Evolutionary conservation across 2,797 vertebrate species (phyloP), one percentile per base, ranked within the genome.

Genomic region (Neosilurus hyrtlii): DNA sequence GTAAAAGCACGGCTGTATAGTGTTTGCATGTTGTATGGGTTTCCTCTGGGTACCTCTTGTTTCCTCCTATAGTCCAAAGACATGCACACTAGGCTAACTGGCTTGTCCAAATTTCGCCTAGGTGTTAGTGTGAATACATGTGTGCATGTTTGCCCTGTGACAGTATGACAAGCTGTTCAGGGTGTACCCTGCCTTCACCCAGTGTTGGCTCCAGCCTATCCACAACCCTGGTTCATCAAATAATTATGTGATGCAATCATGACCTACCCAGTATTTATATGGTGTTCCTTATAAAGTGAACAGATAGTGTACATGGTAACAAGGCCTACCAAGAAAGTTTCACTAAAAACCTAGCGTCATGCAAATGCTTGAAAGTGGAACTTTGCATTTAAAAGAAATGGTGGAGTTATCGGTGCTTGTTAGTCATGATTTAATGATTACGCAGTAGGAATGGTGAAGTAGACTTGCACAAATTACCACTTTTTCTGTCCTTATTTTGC

Each of bases 391-490:
- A 37, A 83, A 67, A 79, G 66, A 79, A 63, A 57, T 12, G 18
- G 67, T n/a, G n/a, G 63, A 30, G 71, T 56, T 73, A 73, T 65
- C 49, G 37, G 51, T 78, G 35, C 52, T 57, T 49, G 26, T 67
- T 74, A 26, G 1, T 57, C 52, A 15, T 37, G 61, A 79, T 57
- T 65, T 66, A 65, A n/a, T 56, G 57, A 79, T 73, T 54, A 26
- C 8, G 1, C 43, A 49, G 43, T 56, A 16, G 57, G 57, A 79
- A 56, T 63, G 57, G 67, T 18, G 11, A 26, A 35, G 56, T 73
- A 43, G 49, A 24, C 22, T 73, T 65, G 59, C 8, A 18, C 9
- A 30, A 84, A 84, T 84, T 80, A 80, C 49, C 70, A 20, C 9
- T 30, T 9, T 35, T 57, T 84, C 8, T 63, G n/a, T 62, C 61